phyloP scores from a whole-genome alignment of 2,113 vertebrate species.

The Corythaeola cristata region DNA sequence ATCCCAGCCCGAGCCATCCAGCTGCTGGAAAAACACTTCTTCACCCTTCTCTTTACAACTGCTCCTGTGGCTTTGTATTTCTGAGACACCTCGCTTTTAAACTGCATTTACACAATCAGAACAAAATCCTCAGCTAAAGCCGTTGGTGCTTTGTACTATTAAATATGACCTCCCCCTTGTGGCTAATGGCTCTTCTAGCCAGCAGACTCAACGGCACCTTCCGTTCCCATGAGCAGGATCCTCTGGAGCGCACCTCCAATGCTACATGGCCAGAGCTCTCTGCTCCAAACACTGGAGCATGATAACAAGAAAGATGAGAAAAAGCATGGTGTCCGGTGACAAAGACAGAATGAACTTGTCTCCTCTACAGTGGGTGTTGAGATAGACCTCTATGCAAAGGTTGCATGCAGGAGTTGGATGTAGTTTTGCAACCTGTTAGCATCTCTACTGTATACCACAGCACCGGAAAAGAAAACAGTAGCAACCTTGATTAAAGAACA shows the following conservation, averaged over 20 bases:
- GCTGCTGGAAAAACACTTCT: neutral
- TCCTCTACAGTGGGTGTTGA: neutral
- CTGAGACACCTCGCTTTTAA: neutral
- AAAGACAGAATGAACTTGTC: neutral
- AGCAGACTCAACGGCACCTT: fast-evolving
- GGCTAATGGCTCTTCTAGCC: neutral
- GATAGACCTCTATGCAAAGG: neutral
- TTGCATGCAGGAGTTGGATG: fast-evolving
- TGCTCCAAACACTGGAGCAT: neutral
- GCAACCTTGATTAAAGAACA: neutral
- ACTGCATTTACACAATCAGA: fast-evolving
- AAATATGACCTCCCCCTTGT: neutral
- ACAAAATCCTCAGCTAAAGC: neutral
- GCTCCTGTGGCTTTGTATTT: neutral
- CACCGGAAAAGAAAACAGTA: neutral
- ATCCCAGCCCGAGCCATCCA: neutral
- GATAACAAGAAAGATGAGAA: neutral
- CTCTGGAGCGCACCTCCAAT: fast-evolving
- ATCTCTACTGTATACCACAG: neutral
- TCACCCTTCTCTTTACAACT: neutral
- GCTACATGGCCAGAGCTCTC: fast-evolving
- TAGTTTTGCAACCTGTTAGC: neutral
- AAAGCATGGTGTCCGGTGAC: fast-evolving
- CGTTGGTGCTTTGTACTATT: fast-evolving
- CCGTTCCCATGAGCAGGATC: neutral